Base-by-base conservation (phyloP, 2,113 vertebrate species). In the Ophthalmolycus amberensis region DNA sequence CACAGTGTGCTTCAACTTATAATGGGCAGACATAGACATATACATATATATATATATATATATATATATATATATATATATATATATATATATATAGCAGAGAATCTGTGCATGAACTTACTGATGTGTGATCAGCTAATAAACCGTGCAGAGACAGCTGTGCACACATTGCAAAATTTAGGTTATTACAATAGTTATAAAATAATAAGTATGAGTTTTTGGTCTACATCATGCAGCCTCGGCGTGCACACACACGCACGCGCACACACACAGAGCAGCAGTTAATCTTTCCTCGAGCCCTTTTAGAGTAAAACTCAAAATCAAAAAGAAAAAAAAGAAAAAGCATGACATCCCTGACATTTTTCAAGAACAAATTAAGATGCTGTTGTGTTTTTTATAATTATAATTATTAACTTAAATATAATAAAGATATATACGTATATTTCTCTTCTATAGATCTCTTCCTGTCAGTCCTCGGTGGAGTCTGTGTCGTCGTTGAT, bases 401-500 rank as follows among this genome's bases (percentile, higher is more conserved):
- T 22, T 72, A 63, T 56, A 83, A 7, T 74, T 77, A 82, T 87
- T 82, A 90, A 91, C 75, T 92, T 94, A 93, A 94, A 92, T 92
- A 90, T 80, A 84, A 91, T 89, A 86, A 87, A 88, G 82, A 84
- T 82, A 72, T 76, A 84, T 76, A 84, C 32, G 58, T 89, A 25
- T 76, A 70, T 77, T 69, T 64, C 16, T 81, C 46, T 59, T 86
- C 72, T 71, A 34, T 78, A 59, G 8, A 15, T 86, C 18, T 74
- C 3, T 25, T 46, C 2, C 69, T 58, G 18, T 96, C 94, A 97
- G 93, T 97, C 96, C 73, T 94, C 93, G 5, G 94, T 91, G 59
- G 95, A 94, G 91, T 97, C 95, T 59, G 96, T 96, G 89, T 97
- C n/a, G n/a, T n/a, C 96, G 62, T 97, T 94, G 40, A 95, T 94